Evolutionary conservation across 2,888 invertebrate species (phyloP), one percentile per base, ranked within the genome.

Genomic region (Lomographa bimaculata): DNA sequence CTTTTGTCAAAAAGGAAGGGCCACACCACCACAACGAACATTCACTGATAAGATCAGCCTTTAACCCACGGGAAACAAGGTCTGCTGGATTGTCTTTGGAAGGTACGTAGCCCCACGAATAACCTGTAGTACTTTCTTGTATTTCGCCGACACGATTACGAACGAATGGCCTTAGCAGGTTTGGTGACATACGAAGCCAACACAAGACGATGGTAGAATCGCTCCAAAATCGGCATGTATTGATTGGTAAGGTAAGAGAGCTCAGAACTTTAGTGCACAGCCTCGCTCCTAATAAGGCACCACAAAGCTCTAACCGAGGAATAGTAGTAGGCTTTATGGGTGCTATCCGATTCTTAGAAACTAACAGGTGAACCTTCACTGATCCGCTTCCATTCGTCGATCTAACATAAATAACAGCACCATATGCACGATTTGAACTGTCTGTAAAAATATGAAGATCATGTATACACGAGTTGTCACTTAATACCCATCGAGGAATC

Each of bases 361-460:
- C 18, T 10, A 60, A 21, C 0, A 62, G 36, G n/a, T 26, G 47
- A n/a, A 57, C 53, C 9, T 16, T 3, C 3, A 49, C 41, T 3
- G 5, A 12, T 3, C 42, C 47, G 7, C 41, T 7, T 1, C 5
- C 8, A 1, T 10, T n/a, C 1, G 38, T 11, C 1, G 48, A 41
- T 3, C 57, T 27, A n/a, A 57, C 18, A 19, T 61, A 64, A 2
- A 52, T 6, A 28, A 49, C 30, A n/a, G n/a, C n/a, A 0, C 57
- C 57, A n/a, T 60, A 62, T 0, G 60, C 60, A 1, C 5, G 6
- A 23, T 61, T 48, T 0, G 57, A 57, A 0, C 60, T 51, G 9
- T 63, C 63, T 6, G 52, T 30, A 30, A 64, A 66, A 0, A 47
- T 20, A 33, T 64, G 62, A 1, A 67, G 1, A 34, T 64, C 54